phyloP scores from a whole-genome alignment of 2,797 vertebrate genomes.

The Rachycentron canadum region DNA sequence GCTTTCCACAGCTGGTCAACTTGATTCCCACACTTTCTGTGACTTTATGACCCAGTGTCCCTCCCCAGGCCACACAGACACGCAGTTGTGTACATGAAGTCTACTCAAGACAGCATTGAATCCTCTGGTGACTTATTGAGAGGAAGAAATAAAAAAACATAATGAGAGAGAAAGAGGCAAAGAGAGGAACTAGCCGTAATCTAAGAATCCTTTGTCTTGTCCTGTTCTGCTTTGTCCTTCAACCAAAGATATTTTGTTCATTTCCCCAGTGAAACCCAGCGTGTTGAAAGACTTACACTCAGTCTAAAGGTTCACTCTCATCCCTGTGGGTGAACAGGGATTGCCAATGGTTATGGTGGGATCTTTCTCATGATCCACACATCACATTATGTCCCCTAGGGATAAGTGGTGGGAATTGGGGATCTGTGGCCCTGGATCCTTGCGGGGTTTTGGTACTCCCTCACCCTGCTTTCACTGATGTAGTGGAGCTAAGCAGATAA shows the following conservation, averaged over 20 bases:
- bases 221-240: background rate
- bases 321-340: constrained; percentile 14
- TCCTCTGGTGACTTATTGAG: background rate
- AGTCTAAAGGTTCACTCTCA: background rate
- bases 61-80: constrained; percentile 23
- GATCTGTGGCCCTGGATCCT: background rate
- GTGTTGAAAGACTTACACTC: background rate
- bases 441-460: background rate
- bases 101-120: background rate
- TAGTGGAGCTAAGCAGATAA: constrained; percentile 25
- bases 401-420: constrained; percentile 6
- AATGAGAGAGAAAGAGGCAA: background rate
- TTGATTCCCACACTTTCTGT: constrained; percentile 43
- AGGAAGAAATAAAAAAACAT: background rate
- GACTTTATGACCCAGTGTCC: constrained; percentile 41
- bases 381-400: background rate
- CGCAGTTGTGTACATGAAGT: constrained; percentile 6
- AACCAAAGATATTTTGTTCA: constrained; percentile 2
- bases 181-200: background rate
- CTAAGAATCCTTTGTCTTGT: constrained; percentile 11
- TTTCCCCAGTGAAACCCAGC: background rate
- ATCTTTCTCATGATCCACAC: constrained; percentile 42
- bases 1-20: constrained; percentile 28
- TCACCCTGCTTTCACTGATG: background rate
- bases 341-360: constrained; percentile 1